phyloP scores from a whole-genome alignment of 2,797 vertebrate species.

The Myotis daubentonii region DNA sequence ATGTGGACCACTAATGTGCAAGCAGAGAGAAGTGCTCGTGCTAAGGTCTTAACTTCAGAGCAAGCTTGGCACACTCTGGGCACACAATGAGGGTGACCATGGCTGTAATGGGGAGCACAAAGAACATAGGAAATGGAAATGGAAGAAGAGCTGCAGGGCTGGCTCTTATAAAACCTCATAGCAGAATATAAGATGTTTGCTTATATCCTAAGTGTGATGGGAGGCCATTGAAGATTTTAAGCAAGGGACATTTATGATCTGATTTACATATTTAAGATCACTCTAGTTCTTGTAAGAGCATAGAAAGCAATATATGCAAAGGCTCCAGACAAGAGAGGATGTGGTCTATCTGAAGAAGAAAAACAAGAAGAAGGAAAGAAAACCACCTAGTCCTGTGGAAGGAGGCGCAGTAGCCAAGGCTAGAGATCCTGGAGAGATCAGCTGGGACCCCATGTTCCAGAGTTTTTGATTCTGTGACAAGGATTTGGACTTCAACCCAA shows the following conservation, averaged over 20 bases:
- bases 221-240: background rate
- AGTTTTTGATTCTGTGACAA: background rate
- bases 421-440: background rate
- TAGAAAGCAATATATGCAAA: background rate
- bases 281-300: background rate
- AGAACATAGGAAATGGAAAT: background rate
- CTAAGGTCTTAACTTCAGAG: background rate
- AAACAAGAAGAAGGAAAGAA: too few species aligned
- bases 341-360: background rate
- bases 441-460: rapidly evolving
- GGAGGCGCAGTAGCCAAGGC: background rate
- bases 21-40: background rate
- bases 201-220: background rate
- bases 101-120: background rate
- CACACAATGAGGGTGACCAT: background rate
- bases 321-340: background rate
- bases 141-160: background rate
- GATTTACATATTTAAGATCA: background rate
- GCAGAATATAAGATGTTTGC: background rate
- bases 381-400: background rate
- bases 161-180: background rate
- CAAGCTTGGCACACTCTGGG: background rate
- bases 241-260: background rate
- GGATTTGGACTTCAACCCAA: background rate
- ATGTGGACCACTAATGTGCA: background rate